A percentile compares a stretch with the other conserved stretches of the same genome.
Evolutionary conservation across 2,797 vertebrate genomes (phyloP).

Genomic region (Petrocephalus sullivani): DNA sequence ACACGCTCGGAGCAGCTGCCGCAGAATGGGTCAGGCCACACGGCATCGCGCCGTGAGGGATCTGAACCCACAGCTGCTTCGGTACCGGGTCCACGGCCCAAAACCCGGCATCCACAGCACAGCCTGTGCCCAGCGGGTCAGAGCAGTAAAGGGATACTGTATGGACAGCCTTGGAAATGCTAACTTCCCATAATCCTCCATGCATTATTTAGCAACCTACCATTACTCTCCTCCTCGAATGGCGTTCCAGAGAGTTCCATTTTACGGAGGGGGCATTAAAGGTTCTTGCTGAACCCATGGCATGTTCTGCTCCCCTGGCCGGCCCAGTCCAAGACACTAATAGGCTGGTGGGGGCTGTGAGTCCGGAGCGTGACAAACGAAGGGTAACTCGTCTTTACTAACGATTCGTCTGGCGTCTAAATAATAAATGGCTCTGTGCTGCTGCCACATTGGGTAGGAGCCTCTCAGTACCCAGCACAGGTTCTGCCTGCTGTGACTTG

Average conservation of each 20-base stretch:
- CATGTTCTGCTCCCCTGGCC: background rate
- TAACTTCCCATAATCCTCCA: constrained; percentile 12
- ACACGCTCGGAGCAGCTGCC: background rate
- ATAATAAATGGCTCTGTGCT: background rate
- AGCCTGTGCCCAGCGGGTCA: background rate
- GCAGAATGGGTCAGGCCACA: background rate
- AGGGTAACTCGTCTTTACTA: background rate
- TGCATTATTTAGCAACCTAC: constrained; percentile 15
- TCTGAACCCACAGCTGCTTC: background rate
- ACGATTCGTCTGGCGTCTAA: background rate
- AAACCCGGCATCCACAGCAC: background rate
- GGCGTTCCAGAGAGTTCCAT: background rate
- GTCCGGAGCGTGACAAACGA: background rate
- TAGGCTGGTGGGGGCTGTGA: background rate
- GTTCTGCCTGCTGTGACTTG: background rate
- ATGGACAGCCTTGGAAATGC: background rate
- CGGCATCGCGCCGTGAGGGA: background rate
- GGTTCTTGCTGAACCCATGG: background rate
- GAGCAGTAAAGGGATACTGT: background rate
- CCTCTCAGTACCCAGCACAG: background rate
- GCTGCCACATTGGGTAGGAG: background rate
- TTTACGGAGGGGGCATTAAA: background rate
- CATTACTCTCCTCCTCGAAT: constrained; percentile 9
- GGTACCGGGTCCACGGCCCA: background rate
- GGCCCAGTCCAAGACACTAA: background rate